Evolutionary conservation across 1,140 invertebrate species (phyloP).

Genomic region (Lepeophtheirus salmonis): DNA sequence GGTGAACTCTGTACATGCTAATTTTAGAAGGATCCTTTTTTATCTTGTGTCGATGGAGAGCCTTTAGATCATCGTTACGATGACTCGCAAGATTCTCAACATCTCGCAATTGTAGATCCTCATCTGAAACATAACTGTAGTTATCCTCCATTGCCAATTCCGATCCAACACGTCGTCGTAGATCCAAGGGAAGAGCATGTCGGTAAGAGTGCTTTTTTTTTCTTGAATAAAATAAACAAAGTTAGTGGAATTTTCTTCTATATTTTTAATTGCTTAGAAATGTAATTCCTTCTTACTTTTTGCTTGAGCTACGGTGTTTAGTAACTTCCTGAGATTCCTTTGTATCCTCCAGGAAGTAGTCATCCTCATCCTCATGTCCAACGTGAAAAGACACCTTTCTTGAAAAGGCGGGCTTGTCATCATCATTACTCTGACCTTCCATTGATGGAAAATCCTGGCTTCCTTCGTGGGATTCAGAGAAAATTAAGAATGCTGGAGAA

Average conservation of each 20-base stretch:
- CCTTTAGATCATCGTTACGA: background rate
- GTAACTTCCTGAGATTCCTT: background rate
- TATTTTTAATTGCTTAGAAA: background rate
- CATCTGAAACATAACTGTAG: background rate
- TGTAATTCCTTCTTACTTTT: background rate
- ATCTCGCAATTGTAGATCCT: background rate
- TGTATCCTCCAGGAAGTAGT: background rate
- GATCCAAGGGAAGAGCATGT: background rate
- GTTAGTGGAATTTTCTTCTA: too few species aligned
- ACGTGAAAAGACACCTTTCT: background rate
- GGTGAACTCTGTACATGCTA: background rate
- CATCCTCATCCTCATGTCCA: background rate
- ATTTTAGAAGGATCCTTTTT: background rate
- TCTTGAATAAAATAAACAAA: background rate
- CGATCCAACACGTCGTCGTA: slow-evolving; percentile 3
- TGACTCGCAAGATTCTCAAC: slow-evolving; percentile 3
- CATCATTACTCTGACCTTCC: background rate
- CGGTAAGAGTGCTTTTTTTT: background rate
- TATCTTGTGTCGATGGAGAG: slow-evolving; percentile 1
- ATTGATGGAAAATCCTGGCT: background rate
- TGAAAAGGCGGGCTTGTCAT: background rate
- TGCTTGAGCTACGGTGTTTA: background rate
- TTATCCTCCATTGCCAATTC: slow-evolving; percentile 5
- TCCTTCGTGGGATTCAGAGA: background rate
- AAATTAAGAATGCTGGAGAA: background rate